Conservation (phyloP, 2,888 invertebrate species). For the Drosophila stalkeri region DNA sequence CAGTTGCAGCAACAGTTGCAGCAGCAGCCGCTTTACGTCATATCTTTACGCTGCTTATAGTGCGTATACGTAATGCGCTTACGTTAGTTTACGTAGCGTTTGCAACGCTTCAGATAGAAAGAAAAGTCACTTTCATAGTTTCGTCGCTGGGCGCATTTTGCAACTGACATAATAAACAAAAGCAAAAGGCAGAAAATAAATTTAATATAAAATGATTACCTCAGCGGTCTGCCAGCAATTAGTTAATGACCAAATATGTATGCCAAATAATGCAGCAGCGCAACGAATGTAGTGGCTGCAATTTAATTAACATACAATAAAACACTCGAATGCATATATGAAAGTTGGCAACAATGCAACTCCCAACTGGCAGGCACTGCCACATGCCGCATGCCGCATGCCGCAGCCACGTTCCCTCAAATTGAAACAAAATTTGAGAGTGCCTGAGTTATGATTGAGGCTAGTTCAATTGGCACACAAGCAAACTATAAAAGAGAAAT, state of each 20-base stretch:
- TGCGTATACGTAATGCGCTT: conserved; percentile 72
- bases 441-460: conserved; percentile 45
- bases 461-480: conserved; percentile 39
- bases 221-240: conserved; percentile 67
- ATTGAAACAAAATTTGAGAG: conserved; percentile 13
- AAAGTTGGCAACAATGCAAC: conserved; percentile 71
- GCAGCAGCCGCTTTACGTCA: background rate
- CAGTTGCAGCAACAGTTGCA: background rate
- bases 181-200: background rate
- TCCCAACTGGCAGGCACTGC: conserved; percentile 20
- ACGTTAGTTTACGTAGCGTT: conserved; percentile 41
- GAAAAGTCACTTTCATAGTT: conserved; percentile 62
- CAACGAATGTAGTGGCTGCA: conserved; percentile 58
- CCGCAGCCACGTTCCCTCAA: conserved; percentile 18
- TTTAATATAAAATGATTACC: conserved; percentile 58
- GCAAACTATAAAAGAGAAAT: background rate
- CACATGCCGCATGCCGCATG: conserved; percentile 21
- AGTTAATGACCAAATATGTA: conserved; percentile 80
- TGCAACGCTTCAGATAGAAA: conserved; percentile 3
- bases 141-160: conserved; percentile 48
- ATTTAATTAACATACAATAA: conserved; percentile 79
- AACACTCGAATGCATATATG: conserved; percentile 75
- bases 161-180: conserved; percentile 38
- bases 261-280: conserved; percentile 63
- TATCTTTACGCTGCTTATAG: conserved; percentile 24